Conservation (phyloP, 2,113 vertebrate species). For the Acinonyx jubatus region DNA sequence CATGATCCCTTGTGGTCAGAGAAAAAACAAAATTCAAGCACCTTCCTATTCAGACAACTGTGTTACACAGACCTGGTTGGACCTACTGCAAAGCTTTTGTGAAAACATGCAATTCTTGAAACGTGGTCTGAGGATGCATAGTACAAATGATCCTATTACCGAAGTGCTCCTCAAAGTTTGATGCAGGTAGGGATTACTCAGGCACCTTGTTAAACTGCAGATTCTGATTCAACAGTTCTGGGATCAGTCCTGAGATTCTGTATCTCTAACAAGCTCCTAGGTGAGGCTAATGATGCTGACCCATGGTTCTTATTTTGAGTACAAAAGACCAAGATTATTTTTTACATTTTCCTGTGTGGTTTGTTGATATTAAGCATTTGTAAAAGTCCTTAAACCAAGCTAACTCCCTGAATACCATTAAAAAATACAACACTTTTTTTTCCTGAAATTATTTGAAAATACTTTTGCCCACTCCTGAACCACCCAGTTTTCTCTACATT, state of each 20-base stretch:
- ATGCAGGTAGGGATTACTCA: fast-evolving
- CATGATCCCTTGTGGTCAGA: not conserved
- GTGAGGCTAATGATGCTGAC: not conserved
- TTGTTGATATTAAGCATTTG: not conserved
- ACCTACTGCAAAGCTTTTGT: not conserved
- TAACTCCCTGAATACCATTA: not conserved
- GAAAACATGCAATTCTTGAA: not conserved
- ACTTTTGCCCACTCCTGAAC: not conserved
- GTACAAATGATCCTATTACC: not conserved
- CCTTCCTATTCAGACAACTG: not conserved
- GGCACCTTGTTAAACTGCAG: not conserved
- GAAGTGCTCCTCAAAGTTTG: not conserved
- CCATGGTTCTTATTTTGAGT: not conserved
- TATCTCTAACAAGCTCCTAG: not conserved
- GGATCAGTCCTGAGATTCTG: not conserved
- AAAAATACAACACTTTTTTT: not conserved
- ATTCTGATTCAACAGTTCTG: not conserved
- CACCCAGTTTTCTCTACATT: not conserved
- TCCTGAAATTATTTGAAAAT: slow-evolving; percentile 1
- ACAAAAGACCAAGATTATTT: not conserved
- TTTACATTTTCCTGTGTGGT: not conserved
- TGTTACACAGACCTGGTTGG: not conserved
- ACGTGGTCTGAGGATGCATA: not conserved
- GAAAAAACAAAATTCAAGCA: not conserved
- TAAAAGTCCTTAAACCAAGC: not conserved